Base-by-base conservation (phyloP, 2,888 invertebrate species). In the Ennomos fuscantarius region DNA sequence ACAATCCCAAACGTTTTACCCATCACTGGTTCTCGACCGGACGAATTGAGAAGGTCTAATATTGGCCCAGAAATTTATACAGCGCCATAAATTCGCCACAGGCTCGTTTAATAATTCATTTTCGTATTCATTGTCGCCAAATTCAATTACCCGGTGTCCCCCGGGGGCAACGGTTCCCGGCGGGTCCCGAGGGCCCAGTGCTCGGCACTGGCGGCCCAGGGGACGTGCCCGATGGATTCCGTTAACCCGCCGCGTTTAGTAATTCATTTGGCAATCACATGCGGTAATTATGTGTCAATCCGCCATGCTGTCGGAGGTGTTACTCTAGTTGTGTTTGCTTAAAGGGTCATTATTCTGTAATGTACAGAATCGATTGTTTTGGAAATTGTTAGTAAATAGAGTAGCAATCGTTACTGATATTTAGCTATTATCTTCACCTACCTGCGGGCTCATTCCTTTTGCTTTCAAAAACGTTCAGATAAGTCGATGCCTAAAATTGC, bases 71-170 rank as follows among this genome's bases (percentile, higher is more conserved):
- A 24, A 66, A 71, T 73, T 70, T 70, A 68, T 60, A 57, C 51
- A 42, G 58, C 52, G 61, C 62, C 55, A 66, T 61, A 57, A 52
- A 57, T 57, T 57, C 32, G 47, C 52, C 52, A 52, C 57, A 52
- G 47, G 42, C 45, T 36, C 15, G 87, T 89, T 89, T 88, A 89
- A 89, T 89, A 89, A 88, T 89, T 89, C 87, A 89, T 86, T 89
- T 87, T 86, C 75, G 86, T 86, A 89, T 89, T 89, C 88, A 89
- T 89, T 87, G 89, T 84, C 82, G 78, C 81, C 86, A 84, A 89
- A 89, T 89, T 90, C 87, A 89, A 90, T 90, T 90, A 89, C 86
- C 75, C 70, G 73, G 48, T 60, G 24, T 24, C 24, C 24, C 24
- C 24, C 6, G 24, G 24, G 24, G 24, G 24, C 24, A 24, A 24